These are phyloP conservation scores for Aradophagus sp. DNA, from an alignment of 1,140 invertebrate genomes.

Conservation along the genomic window DNA sequence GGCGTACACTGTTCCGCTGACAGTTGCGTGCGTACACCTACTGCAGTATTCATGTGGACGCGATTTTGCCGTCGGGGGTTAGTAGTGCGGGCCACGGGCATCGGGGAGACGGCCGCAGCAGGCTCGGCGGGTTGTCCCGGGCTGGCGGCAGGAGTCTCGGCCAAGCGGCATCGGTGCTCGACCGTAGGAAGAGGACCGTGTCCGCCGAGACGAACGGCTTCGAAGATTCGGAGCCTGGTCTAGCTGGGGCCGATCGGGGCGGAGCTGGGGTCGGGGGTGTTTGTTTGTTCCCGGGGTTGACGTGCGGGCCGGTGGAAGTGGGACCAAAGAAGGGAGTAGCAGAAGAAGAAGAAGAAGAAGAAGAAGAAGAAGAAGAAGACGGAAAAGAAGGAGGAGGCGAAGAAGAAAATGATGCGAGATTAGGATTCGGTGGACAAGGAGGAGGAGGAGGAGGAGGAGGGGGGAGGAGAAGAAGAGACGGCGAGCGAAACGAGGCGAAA, in stretches of 20 bases:
- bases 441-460: background rate
- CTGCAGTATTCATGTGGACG: slow-evolving; percentile 5
- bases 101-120: slow-evolving; percentile 33
- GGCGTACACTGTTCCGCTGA: slow-evolving; percentile 33
- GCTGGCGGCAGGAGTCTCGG: slow-evolving; percentile 4
- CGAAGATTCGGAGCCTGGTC: slow-evolving; percentile 10
- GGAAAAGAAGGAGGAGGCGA: background rate
- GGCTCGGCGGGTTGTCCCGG: slow-evolving; percentile 18
- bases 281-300: background rate
- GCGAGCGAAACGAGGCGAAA: slow-evolving; percentile 16
- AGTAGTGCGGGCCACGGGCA: background rate
- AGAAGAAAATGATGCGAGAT: background rate
- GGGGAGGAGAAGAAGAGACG: slow-evolving; percentile 2
- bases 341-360: background rate
- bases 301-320: background rate
- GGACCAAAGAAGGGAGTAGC: too few relatives aligned
- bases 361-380: background rate
- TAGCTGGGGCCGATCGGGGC: background rate
- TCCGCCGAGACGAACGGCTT: slow-evolving; percentile 38
- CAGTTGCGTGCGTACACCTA: slow-evolving; percentile 23
- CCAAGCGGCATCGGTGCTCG: too few relatives aligned
- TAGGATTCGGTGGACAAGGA: background rate
- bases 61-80: slow-evolving; percentile 1
- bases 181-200: slow-evolving; percentile 60
- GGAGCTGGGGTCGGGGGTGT: slow-evolving; percentile 1